Conservation (phyloP, 2,888 invertebrate species). For the Euspilapteryx auroguttella region DNA sequence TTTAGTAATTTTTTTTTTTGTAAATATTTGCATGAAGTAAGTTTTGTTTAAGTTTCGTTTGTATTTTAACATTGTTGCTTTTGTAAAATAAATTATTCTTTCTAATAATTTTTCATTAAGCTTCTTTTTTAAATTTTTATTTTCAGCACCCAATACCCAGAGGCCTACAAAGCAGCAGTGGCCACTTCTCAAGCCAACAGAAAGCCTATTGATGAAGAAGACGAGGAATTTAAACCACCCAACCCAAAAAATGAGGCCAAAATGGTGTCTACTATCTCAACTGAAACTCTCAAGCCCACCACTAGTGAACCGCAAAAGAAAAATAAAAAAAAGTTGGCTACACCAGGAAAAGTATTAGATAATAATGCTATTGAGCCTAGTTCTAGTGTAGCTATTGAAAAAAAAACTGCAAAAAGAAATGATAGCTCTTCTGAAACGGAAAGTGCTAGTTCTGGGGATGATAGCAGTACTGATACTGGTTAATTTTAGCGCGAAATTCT, state of each 20-base stretch:
- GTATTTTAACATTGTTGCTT: too few relatives aligned
- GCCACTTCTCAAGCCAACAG: conserved; percentile 46
- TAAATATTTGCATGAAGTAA: too few relatives aligned
- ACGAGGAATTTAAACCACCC: conserved; percentile 24
- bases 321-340: conserved; percentile 26
- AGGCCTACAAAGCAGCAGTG: conserved; percentile 66
- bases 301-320: conserved; percentile 27
- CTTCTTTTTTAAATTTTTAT: conserved; percentile 4
- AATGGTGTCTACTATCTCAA: conserved; percentile 47
- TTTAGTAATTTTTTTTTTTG: too few relatives aligned
- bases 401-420: conserved; percentile 16
- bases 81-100: too few relatives aligned
- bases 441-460: conserved; percentile 67
- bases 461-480: conserved; percentile 64
- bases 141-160: conserved; percentile 65
- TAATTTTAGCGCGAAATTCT: too few relatives aligned
- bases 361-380: conserved; percentile 11
- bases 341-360: too few relatives aligned
- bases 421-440: conserved; percentile 65
- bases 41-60: too few relatives aligned
- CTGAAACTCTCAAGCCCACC: conserved; percentile 45
- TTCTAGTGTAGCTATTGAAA: conserved; percentile 7
- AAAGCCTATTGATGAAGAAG: conserved; percentile 37
- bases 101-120: too few relatives aligned
- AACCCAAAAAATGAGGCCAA: conserved; percentile 28